Evolutionary conservation across 2,888 invertebrate genomes (phyloP), one percentile per base, ranked within the genome.

Genomic region (Morinoia aosen): DNA sequence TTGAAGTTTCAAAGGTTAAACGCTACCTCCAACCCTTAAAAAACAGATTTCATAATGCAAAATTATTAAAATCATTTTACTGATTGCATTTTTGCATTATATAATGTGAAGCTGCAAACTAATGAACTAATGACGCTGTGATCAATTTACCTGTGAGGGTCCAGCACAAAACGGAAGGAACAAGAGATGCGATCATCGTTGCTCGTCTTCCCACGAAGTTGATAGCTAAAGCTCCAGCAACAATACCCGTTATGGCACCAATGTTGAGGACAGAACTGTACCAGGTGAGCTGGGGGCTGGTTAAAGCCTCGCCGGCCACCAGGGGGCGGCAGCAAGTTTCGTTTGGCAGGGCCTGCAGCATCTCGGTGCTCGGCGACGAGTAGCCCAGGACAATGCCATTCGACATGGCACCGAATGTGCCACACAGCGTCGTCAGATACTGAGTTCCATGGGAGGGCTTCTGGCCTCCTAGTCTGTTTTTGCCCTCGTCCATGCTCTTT

Each of bases 161-260:
- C 98, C 99, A 99, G 12, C 99, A 96, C 57, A 25, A n/a, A 25
- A 96, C 16, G 97, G 99, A 99, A 2, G 99, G 98, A 91, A 98
- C 97, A 56, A 98, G 98, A 8, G 98, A 98, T 40, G 98, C 97
- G 95, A 98, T 98, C 96, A 99, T 98, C 2, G 99, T 98, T 97
- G 98, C 98, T 97, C 98, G 98, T 97, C 99, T 98, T 96, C 99
- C 99, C 48, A 99, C 97, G 96, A 98, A 98, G 97, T 99, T 99
- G 97, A 99, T 98, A 64, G 98, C 97, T 0, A 98, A 98, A 33
- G 99, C 99, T 94, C 99, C 99, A 14, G 98, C 97, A n/a, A 99
- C 97, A 93, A 99, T 99, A 40, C 99, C 99, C 12, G 98, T 97
- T 57, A 99, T 97, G 40, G 99, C 99, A 95, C 98, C 98, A 96